These are phyloP conservation scores for Rousettus leschenaultii DNA, from an alignment of 2,113 vertebrate genomes.

Conservation along the genomic window DNA sequence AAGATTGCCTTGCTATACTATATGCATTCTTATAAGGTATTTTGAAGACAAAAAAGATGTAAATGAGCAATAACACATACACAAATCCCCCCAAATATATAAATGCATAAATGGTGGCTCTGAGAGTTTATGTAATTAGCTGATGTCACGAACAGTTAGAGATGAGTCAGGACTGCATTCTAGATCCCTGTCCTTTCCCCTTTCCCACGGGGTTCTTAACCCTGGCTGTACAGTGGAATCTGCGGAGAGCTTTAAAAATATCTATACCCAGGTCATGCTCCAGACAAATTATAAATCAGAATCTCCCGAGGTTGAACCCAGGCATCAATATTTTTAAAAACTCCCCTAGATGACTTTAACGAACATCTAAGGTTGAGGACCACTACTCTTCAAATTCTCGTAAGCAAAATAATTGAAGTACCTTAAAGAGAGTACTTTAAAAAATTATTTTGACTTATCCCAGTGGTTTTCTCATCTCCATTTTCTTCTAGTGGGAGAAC, in stretches of 20 bases:
- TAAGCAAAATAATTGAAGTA: constrained; percentile 56
- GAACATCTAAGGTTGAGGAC: constrained; percentile 6
- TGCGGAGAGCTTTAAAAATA: neutral
- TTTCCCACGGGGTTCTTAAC: neutral
- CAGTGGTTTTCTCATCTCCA: constrained; percentile 16
- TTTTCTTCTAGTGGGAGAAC: constrained; percentile 27
- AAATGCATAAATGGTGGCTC: neutral
- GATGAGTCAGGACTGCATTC: neutral
- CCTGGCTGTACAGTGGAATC: neutral
- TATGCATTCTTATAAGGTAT: neutral
- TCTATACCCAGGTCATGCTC: neutral
- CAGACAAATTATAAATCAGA: neutral
- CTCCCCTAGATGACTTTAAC: constrained; percentile 12
- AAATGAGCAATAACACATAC: neutral
- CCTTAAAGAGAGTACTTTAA: neutral
- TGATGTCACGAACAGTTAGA: neutral
- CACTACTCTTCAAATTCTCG: constrained; percentile 22
- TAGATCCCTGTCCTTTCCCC: neutral
- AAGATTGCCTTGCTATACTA: neutral
- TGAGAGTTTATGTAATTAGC: neutral
- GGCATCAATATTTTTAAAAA: neutral
- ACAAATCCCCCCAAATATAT: neutral
- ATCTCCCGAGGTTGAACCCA: neutral
- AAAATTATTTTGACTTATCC: constrained; percentile 40
- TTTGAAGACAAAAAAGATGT: neutral